Conservation (phyloP, 2,888 invertebrate genomes). For the Amiota communis region DNA sequence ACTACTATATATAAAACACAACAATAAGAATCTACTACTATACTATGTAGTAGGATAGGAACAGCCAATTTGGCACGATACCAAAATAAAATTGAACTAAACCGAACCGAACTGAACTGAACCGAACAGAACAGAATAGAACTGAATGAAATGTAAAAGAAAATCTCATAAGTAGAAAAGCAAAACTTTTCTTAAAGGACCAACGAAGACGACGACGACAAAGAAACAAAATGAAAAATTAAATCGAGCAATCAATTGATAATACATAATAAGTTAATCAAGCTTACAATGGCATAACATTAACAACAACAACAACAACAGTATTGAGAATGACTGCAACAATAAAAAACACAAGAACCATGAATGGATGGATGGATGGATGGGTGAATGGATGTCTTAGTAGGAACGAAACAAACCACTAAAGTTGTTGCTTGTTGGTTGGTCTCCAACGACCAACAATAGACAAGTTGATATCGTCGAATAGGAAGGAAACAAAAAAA, state of each 20-base stretch:
- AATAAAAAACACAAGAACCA: not conserved
- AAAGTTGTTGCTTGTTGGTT: too few species aligned
- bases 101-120: not conserved
- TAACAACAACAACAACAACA: not conserved
- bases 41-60: too few species aligned
- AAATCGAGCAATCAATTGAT: conserved; percentile 66
- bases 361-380: too few species aligned
- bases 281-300: conserved; percentile 37
- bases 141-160: not conserved
- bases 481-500: too few species aligned
- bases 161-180: conserved; percentile 24
- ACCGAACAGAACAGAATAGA: not conserved
- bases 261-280: conserved; percentile 63
- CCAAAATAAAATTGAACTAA: not conserved
- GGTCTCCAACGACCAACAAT: too few species aligned
- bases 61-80: conserved; percentile 20
- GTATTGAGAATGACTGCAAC: not conserved
- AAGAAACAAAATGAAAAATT: conserved; percentile 53
- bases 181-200: conserved; percentile 32
- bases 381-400: too few species aligned
- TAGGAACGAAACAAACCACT: too few species aligned
- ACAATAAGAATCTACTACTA: too few species aligned
- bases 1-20: too few species aligned
- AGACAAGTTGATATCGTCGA: too few species aligned
- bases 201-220: not conserved